phyloP scores from a whole-genome alignment of 2,888 invertebrate species.

The Beris morrisii region DNA sequence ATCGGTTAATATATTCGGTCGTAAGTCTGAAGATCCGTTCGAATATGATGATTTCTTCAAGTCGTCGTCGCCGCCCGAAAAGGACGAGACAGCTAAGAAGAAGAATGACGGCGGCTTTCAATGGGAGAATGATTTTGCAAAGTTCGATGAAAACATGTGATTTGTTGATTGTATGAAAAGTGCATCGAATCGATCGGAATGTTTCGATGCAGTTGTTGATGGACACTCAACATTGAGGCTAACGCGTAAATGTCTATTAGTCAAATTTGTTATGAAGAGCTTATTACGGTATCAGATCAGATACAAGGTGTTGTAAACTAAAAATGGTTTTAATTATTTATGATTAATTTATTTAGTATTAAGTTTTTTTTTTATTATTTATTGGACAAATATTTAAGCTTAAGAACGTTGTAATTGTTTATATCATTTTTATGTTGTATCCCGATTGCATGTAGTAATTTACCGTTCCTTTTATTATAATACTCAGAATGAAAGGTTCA shows the following conservation, averaged over 20 bases:
- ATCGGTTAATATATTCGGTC: conserved; percentile 85
- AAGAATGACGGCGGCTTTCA: conserved; percentile 44
- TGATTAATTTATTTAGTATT: too few species aligned
- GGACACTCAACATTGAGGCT: conserved; percentile 10
- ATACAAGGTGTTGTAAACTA: conserved; percentile 46
- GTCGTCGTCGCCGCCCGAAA: conserved; percentile 43
- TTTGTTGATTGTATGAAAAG: conserved; percentile 48
- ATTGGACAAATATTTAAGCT: too few species aligned
- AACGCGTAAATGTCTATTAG: conserved; percentile 43
- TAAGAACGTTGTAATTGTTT: too few species aligned
- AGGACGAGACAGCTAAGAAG: conserved; percentile 27
- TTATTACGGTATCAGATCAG: conserved; percentile 46
- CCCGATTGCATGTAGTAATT: too few species aligned
- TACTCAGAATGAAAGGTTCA: too few species aligned
- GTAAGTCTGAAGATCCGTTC: conserved; percentile 86
- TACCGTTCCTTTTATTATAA: too few species aligned
- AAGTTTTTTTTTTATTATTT: too few species aligned
- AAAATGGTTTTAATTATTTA: background rate
- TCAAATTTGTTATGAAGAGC: conserved; percentile 49
- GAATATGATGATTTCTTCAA: conserved; percentile 87
- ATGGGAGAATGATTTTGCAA: conserved; percentile 56
- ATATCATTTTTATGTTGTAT: too few species aligned
- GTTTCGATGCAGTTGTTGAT: background rate
- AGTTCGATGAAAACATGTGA: conserved; percentile 58
- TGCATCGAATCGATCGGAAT: background rate